Evolutionary conservation across 2,888 invertebrate genomes (phyloP), one percentile per base, ranked within the genome.

Genomic region (Branchipolynoe longqiensis): DNA sequence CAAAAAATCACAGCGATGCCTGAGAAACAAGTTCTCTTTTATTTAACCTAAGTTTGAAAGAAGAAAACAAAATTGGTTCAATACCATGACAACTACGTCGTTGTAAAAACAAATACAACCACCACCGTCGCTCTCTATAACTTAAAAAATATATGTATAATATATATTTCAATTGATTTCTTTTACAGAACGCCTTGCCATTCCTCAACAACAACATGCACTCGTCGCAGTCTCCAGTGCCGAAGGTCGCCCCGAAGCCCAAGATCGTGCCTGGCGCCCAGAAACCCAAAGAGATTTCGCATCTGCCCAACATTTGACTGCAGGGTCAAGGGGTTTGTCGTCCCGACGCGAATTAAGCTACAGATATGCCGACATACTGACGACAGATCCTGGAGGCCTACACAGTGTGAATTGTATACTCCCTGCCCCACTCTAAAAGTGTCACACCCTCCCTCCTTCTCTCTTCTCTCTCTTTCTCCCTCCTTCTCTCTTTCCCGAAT

Each of bases 311-410:
- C 84, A 87, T 87, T 83, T 87, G 87, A 87, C 87, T 87, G 38
- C 87, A 85, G 58, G 87, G 87, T 69, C 87, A 87, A 87, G 87
- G 87, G 87, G 83, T 86, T 81, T 83, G 83, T 83, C 86, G 86
- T 86, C 86, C 56, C n/a, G 86, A 86, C 85, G 78, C 78, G 31
- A 78, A 33, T 31, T 78, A 31, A 78, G 78, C 41, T 41, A 48
- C 54, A 78, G 40, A 78, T 54, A 54, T 48, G 48, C n/a, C n/a
- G n/a, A 78, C 22, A 31, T 48, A 78, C 78, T 78, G 78, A 78
- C 78, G 78, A 78, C 78, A n/a, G 54, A 84, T 84, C 84, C 84
- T 69, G 84, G 84, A 84, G 84, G 84, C 84, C 84, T 40, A 83
- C 58, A 40, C 54, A 59, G 59, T 56, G 59, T 82, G 82, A 56